These are phyloP conservation scores for Xestia rhomboidea DNA, from an alignment of 2,888 invertebrate species.

Conservation along the genomic window DNA sequence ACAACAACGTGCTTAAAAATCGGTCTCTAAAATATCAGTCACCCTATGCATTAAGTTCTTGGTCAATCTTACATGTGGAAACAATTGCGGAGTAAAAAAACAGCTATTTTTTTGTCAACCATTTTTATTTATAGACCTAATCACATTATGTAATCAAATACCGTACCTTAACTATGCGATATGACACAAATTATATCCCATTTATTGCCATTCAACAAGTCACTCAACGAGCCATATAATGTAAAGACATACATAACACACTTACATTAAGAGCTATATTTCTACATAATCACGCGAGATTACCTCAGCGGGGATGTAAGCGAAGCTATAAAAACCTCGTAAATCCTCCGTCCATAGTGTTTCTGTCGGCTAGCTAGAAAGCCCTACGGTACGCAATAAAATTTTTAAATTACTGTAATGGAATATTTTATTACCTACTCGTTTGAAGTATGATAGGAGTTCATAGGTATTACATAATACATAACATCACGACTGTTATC, in stretches of 20 bases:
- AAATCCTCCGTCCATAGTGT: conserved; percentile 55
- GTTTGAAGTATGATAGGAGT: conserved; percentile 16
- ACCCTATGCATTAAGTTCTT: not conserved
- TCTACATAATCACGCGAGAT: conserved; percentile 56
- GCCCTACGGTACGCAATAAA: conserved; percentile 43
- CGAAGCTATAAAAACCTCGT: conserved; percentile 53
- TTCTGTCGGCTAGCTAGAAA: conserved; percentile 48
- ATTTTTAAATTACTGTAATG: conserved; percentile 60
- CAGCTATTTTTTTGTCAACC: not conserved
- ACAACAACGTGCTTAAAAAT: not conserved
- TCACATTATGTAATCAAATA: not conserved
- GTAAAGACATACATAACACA: conserved; percentile 21
- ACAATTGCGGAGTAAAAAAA: not conserved
- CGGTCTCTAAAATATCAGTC: not conserved
- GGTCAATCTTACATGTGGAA: not conserved
- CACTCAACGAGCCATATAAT: conserved; percentile 18
- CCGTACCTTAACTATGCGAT: not conserved
- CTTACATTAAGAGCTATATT: conserved; percentile 41
- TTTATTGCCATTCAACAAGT: conserved; percentile 32
- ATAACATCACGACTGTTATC: no score
- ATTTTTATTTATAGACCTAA: not conserved
- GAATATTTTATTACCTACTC: conserved; percentile 52
- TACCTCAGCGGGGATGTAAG: conserved; percentile 54
- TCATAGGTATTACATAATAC: not conserved
- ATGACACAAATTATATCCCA: conserved; percentile 7